A percentile compares a stretch with the other conserved stretches of the same genome.
These are phyloP conservation scores for Aplocera efformata DNA, from an alignment of 2,888 invertebrate genomes.

Conservation along the genomic window DNA sequence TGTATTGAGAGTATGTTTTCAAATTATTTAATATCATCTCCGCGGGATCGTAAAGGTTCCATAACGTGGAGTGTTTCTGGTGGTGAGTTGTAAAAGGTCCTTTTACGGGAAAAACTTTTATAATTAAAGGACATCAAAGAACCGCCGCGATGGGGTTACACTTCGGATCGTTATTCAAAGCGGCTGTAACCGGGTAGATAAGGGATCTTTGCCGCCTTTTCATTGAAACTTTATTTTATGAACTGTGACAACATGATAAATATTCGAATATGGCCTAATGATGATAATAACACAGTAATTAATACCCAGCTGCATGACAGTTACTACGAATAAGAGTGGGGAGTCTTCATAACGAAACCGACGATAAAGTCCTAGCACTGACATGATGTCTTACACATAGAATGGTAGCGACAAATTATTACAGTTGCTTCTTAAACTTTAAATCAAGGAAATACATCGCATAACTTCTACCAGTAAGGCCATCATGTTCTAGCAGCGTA, in stretches of 20 bases:
- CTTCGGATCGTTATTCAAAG: constrained; percentile 75
- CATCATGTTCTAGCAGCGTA: constrained; percentile 8
- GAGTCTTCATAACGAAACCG: too few relatives aligned
- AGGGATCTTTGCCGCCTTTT: constrained; percentile 69
- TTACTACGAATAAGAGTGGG: too few relatives aligned
- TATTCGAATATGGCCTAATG: constrained; percentile 32
- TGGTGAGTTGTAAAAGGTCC: constrained; percentile 51
- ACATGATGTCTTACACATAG: too few relatives aligned
- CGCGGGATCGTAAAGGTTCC: constrained; percentile 34
- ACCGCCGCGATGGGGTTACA: constrained; percentile 72
- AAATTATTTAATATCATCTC: constrained; percentile 14
- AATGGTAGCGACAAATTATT: too few relatives aligned
- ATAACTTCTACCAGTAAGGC: too few relatives aligned
- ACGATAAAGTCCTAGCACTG: too few relatives aligned
- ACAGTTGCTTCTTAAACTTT: too few relatives aligned
- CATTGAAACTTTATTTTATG: constrained; percentile 67
- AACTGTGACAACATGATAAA: constrained; percentile 57
- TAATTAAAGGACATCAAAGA: constrained; percentile 79
- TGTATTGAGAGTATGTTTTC: constrained; percentile 15
- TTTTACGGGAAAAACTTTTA: constrained; percentile 74
- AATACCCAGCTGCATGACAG: constrained; percentile 2
- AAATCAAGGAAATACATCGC: too few relatives aligned
- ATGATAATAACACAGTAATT: constrained; percentile 8
- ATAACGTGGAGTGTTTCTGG: constrained; percentile 40
- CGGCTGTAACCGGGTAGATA: constrained; percentile 68